Conservation (phyloP, 2,888 invertebrate genomes). For the Acholoe squamosa region DNA sequence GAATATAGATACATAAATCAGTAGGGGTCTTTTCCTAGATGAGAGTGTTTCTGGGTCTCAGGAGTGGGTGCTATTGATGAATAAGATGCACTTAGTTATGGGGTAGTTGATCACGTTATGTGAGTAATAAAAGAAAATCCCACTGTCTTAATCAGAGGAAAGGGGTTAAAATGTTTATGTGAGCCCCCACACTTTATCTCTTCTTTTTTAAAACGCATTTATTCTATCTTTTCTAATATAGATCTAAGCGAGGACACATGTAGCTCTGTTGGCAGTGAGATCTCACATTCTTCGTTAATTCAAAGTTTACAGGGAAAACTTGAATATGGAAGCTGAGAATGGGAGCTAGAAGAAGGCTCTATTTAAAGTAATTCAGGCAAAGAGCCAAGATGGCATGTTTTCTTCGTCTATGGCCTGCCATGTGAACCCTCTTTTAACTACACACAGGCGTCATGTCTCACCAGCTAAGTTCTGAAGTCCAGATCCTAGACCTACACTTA, state of each 20-base stretch:
- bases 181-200: no score
- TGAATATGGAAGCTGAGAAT: neutral
- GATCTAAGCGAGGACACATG: no score
- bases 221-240: no score
- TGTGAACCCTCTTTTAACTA: conserved; percentile 52
- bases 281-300: neutral
- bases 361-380: conserved; percentile 30
- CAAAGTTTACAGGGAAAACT: neutral
- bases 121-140: no score
- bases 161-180: no score
- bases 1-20: conserved; percentile 15
- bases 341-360: neutral
- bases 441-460: conserved; percentile 5
- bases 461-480: neutral
- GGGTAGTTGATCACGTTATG: no score
- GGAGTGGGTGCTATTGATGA: no score
- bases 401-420: neutral
- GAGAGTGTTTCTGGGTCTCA: neutral
- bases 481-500: no score
- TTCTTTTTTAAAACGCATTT: no score
- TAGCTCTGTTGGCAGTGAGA: no score
- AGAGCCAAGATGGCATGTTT: conserved; percentile 39
- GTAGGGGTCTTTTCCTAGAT: neutral
- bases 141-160: no score
- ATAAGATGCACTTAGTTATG: no score